phyloP scores from a whole-genome alignment of 2,113 vertebrate species.

The Daboia siamensis region DNA sequence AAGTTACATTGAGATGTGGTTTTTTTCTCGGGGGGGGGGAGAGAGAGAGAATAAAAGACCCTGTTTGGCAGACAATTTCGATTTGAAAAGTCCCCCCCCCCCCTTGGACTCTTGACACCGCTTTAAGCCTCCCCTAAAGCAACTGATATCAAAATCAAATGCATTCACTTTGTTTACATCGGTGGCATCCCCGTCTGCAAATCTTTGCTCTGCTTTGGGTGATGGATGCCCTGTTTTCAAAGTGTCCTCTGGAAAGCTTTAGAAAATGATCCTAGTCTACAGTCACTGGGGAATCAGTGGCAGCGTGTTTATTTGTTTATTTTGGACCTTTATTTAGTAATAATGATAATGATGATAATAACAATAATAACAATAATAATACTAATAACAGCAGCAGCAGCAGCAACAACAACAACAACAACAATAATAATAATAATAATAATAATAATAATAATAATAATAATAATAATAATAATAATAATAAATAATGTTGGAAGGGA shows the following conservation, averaged over 20 bases:
- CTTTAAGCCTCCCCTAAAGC: constrained; percentile 47
- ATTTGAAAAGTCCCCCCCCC: constrained; percentile 35
- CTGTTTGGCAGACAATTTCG: constrained; percentile 42
- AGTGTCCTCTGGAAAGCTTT: constrained; percentile 69
- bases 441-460: too few species aligned
- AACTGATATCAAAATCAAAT: constrained; percentile 75
- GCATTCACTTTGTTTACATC: constrained; percentile 73
- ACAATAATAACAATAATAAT: too few species aligned
- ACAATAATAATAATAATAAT: too few species aligned
- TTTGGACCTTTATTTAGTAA: too few species aligned
- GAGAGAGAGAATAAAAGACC: constrained; percentile 28
- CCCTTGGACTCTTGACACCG: constrained; percentile 36
- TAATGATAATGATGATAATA: too few species aligned
- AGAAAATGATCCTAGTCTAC: constrained; percentile 62
- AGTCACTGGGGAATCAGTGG: constrained; percentile 72
- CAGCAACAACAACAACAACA: too few species aligned
- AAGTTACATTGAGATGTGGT: constrained; percentile 7
- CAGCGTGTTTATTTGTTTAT: constrained; percentile 32
- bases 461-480: too few species aligned
- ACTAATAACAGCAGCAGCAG: too few species aligned
- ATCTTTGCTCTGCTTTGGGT: constrained; percentile 44
- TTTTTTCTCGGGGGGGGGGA: constrained; percentile 31
- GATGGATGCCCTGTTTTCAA: constrained; percentile 70
- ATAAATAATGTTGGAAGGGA: too few species aligned
- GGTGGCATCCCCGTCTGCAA: constrained; percentile 62